Conservation (phyloP, 1,140 invertebrate genomes). For the Drosophila saltans region DNA sequence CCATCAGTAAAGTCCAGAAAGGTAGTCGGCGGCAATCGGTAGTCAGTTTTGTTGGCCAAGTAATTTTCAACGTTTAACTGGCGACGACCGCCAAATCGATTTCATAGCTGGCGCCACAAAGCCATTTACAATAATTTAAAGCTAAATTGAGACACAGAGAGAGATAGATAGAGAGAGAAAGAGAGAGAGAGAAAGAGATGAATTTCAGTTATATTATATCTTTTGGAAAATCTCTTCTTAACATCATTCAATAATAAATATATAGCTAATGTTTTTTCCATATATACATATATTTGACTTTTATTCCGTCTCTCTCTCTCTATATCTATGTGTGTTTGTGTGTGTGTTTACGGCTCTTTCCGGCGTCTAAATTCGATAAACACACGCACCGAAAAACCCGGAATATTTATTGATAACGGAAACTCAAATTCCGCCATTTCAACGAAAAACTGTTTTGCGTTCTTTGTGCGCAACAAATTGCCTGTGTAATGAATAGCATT, state of each 20-base stretch:
- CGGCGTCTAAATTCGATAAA: slow-evolving; percentile 69
- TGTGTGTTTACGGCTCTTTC: slow-evolving; percentile 20
- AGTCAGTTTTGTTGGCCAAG: slow-evolving; percentile 23
- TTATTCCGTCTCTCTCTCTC: neutral
- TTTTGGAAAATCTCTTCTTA: neutral
- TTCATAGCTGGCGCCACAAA: slow-evolving; percentile 71
- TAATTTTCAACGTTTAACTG: slow-evolving; percentile 78
- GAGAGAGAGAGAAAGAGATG: neutral
- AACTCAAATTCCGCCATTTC: slow-evolving; percentile 23
- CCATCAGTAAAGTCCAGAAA: neutral
- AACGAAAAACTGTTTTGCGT: slow-evolving; percentile 5
- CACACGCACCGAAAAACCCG: slow-evolving; percentile 63
- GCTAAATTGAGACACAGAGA: slow-evolving; percentile 9
- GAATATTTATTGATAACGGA: slow-evolving; percentile 77
- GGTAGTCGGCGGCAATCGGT: slow-evolving; percentile 4
- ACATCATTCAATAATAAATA: neutral
- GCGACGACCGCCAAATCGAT: slow-evolving; percentile 77
- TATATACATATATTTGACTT: too few relatives aligned
- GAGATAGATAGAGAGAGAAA: neutral
- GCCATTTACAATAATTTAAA: slow-evolving; percentile 77
- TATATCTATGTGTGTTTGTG: neutral
- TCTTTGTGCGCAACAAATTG: slow-evolving; percentile 76
- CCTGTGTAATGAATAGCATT: slow-evolving; percentile 69
- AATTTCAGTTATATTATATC: too few relatives aligned
- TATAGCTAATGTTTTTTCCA: too few relatives aligned